These are phyloP conservation scores for Halictus ligatus DNA, from an alignment of 2,888 invertebrate genomes.

Conservation along the genomic window DNA sequence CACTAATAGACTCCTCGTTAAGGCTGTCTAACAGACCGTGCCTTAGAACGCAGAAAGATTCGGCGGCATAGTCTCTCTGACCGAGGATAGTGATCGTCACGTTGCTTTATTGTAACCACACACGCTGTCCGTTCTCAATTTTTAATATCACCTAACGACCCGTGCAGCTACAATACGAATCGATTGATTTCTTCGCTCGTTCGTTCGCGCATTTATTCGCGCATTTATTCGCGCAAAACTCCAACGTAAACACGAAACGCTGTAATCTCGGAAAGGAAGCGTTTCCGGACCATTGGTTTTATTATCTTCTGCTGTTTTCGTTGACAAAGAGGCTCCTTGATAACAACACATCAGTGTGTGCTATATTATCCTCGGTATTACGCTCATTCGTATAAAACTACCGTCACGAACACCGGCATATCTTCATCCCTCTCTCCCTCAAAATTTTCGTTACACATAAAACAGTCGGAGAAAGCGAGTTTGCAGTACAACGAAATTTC, in stretches of 20 bases:
- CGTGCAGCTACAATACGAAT: no score
- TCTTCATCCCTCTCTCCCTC: no score
- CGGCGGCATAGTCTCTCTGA: background rate
- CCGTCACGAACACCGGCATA: no score
- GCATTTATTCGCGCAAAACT: background rate
- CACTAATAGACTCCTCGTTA: constrained; percentile 17
- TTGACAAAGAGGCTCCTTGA: background rate
- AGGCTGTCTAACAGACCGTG: constrained; percentile 4
- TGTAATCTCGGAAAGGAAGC: background rate
- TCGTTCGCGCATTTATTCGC: background rate
- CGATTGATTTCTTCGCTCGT: no score
- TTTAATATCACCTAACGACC: no score
- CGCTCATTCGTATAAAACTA: no score
- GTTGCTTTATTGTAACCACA: background rate
- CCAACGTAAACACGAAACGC: background rate
- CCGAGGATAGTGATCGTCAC: background rate
- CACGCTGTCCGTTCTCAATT: background rate
- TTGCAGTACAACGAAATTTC: no score
- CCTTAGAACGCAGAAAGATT: background rate
- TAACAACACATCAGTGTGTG: background rate
- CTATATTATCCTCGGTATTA: background rate
- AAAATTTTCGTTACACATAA: no score
- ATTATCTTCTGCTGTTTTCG: background rate
- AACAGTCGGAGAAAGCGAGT: no score
- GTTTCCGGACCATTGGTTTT: background rate